Conservation (phyloP, 2,888 invertebrate species). For the Lasioglossum zephyrum region DNA sequence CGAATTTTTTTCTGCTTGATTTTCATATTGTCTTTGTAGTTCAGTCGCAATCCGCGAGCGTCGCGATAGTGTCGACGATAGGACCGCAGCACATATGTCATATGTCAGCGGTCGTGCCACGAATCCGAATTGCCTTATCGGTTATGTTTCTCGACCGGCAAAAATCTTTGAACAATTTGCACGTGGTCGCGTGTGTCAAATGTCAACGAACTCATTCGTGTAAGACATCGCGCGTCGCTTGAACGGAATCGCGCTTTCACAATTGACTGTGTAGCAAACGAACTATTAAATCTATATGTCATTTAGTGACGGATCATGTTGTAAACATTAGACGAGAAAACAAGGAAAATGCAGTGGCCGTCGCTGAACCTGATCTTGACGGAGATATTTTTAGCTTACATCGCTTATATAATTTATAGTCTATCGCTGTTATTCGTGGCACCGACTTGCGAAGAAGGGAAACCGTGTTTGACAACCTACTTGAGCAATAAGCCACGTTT, state of each 20-base stretch:
- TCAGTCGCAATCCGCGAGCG: not conserved
- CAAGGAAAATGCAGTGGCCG: slow-evolving; percentile 77
- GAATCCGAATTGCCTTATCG: not conserved
- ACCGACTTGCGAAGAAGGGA: slow-evolving; percentile 88
- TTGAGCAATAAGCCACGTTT: slow-evolving; percentile 88
- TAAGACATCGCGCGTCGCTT: not conserved
- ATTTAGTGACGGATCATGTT: not conserved
- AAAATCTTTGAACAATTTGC: not conserved
- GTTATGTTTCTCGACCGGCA: slow-evolving; percentile 2
- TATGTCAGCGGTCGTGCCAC: not conserved
- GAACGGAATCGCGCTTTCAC: not conserved
- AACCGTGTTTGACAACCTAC: slow-evolving; percentile 89
- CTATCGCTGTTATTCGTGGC: slow-evolving; percentile 90
- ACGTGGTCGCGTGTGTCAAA: not conserved
- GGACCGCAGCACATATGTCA: not conserved
- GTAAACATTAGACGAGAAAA: not conserved
- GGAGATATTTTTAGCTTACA: slow-evolving; percentile 89
- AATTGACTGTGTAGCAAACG: not conserved
- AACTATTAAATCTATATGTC: not conserved
- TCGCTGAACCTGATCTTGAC: slow-evolving; percentile 88
- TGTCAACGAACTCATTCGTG: not conserved
- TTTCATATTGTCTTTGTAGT: not conserved
- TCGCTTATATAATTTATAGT: slow-evolving; percentile 91
- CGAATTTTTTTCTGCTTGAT: not conserved
- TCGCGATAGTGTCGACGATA: not conserved